Conservation (phyloP, 2,113 vertebrate species). For the Polypterus bichir region DNA sequence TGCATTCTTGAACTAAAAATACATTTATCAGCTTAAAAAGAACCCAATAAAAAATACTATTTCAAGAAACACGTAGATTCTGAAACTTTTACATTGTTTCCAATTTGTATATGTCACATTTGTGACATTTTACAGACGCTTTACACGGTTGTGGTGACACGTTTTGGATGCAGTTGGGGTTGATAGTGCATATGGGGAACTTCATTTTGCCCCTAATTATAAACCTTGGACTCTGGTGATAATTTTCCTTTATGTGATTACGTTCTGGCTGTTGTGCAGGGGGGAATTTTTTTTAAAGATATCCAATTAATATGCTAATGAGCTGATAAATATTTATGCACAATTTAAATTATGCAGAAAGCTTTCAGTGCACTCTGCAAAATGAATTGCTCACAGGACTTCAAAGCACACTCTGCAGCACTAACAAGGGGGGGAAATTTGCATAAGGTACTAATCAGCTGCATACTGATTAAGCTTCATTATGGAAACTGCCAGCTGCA, state of each 20-base stretch:
- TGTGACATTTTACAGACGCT: conserved; percentile 48
- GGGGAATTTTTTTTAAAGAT: conserved; percentile 39
- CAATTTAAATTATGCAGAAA: conserved; percentile 96
- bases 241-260: conserved; percentile 48
- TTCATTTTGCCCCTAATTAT: conserved; percentile 86
- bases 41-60: too few relatives aligned
- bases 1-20: too few relatives aligned
- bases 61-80: too few relatives aligned
- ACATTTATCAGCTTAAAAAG: too few relatives aligned
- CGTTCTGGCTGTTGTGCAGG: conserved; percentile 20
- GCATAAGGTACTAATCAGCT: conserved; percentile 98
- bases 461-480: conserved; percentile 99
- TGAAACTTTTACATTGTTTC: conserved; percentile 31
- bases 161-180: conserved; percentile 51
- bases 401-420: conserved; percentile 92
- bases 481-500: conserved; percentile 97
- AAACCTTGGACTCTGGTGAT: conserved; percentile 69
- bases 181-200: conserved; percentile 59
- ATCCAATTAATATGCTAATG: conserved; percentile 99
- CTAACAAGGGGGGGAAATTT: conserved; percentile 94
- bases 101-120: conserved; percentile 61
- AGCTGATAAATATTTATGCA: conserved; percentile 99
- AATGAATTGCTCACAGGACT: conserved; percentile 97
- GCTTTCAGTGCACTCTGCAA: conserved; percentile 93
- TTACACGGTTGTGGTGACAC: conserved; percentile 43